Evolutionary conservation across 1,140 invertebrate genomes (phyloP).

Genomic region (Trichoplusia ni): DNA sequence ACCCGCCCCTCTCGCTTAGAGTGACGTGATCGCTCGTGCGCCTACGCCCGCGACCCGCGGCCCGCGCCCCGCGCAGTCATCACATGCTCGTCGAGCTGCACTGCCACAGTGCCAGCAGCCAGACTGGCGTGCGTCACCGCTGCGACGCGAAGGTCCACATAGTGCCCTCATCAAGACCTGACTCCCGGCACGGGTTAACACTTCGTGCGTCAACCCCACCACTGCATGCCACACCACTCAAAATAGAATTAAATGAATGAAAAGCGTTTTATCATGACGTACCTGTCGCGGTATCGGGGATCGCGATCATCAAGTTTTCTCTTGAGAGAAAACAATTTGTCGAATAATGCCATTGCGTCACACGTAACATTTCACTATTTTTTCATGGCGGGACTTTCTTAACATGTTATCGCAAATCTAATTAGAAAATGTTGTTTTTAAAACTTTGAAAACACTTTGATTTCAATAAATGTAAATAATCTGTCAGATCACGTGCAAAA

Average conservation of each 20-base stretch:
- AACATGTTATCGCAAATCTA: conserved; percentile 44
- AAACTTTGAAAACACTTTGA: conserved; percentile 48
- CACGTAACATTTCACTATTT: conserved; percentile 56
- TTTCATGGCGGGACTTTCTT: conserved; percentile 42
- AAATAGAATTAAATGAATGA: conserved; percentile 61
- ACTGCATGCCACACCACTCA: conserved; percentile 43
- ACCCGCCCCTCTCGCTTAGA: conserved; percentile 57
- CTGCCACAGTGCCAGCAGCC: conserved; percentile 41
- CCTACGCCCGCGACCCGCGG: conserved; percentile 58
- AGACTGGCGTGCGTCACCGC: conserved; percentile 59
- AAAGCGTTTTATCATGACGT: conserved; percentile 56
- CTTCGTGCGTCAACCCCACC: conserved; percentile 53
- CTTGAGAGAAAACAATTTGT: conserved; percentile 73
- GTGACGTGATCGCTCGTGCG: conserved; percentile 53
- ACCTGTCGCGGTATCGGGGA: conserved; percentile 71
- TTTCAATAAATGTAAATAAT: conserved; percentile 62
- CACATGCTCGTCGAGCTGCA: conserved; percentile 58
- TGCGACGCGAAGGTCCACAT: conserved; percentile 33
- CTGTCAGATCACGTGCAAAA: conserved; percentile 71
- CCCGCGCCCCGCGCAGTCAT: conserved; percentile 55
- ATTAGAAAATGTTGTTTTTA: conserved; percentile 40
- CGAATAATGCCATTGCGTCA: conserved; percentile 76
- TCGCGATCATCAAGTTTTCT: conserved; percentile 73
- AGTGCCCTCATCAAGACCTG: conserved; percentile 21
- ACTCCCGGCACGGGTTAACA: conserved; percentile 31